Conservation (phyloP, 2,797 vertebrate genomes). For the Amniataba percoides region DNA sequence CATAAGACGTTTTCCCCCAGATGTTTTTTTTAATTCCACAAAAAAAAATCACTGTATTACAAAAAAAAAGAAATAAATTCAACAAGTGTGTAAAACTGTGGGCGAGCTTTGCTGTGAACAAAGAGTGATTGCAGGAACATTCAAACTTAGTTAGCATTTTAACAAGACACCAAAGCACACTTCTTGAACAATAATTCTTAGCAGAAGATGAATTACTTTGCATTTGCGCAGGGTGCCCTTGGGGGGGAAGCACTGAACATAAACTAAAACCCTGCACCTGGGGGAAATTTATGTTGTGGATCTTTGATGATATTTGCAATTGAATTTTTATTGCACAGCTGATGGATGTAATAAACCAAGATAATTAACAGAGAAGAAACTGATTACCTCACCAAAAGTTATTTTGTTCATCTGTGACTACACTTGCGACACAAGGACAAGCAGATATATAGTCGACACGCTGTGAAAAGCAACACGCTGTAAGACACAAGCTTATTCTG, state of each 20-base stretch:
- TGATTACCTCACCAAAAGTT: conserved; percentile 62
- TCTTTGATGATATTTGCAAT: conserved; percentile 75
- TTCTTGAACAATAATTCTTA: conserved; percentile 40
- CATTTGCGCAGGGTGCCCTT: conserved; percentile 62
- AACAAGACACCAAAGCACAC: conserved; percentile 50
- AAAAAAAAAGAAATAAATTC: conserved; percentile 1
- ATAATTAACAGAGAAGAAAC: conserved; percentile 72
- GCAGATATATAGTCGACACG: conserved; percentile 14
- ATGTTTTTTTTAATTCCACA: no score
- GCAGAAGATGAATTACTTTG: conserved; percentile 53
- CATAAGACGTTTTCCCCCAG: background rate
- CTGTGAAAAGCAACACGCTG: conserved; percentile 5
- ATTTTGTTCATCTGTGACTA: conserved; percentile 56
- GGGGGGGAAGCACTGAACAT: conserved; percentile 47
- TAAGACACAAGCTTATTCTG: background rate
- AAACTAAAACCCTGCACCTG: conserved; percentile 65
- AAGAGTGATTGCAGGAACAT: conserved; percentile 5
- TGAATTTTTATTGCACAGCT: conserved; percentile 72
- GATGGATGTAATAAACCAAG: conserved; percentile 68
- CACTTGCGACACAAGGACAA: conserved; percentile 52
- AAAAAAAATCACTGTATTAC: background rate
- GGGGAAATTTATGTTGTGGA: conserved; percentile 71
- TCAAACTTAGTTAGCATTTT: conserved; percentile 46
- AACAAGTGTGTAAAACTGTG: background rate
- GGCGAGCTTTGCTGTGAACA: conserved; percentile 12